phyloP scores from a whole-genome alignment of 2,113 vertebrate genomes.

The Ariopsis seemanni region DNA sequence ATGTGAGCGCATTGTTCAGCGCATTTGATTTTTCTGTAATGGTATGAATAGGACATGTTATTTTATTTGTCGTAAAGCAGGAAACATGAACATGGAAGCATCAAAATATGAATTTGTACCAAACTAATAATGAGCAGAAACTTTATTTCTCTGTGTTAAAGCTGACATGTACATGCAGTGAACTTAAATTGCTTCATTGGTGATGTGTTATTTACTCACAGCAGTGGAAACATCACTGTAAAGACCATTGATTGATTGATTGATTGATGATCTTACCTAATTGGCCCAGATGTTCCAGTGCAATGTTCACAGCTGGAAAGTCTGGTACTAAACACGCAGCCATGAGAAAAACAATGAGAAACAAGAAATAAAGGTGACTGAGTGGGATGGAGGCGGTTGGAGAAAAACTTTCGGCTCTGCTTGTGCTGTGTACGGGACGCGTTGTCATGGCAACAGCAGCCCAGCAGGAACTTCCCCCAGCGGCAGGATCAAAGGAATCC shows the following conservation, averaged over 20 bases:
- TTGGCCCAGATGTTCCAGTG: slow-evolving; percentile 69
- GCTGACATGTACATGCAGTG: not conserved
- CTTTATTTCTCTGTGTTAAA: not conserved
- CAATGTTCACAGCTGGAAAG: slow-evolving; percentile 58
- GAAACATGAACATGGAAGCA: not conserved
- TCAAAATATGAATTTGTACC: not conserved
- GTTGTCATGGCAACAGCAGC: slow-evolving; percentile 34
- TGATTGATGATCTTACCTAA: slow-evolving; percentile 66
- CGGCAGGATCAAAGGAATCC: not conserved
- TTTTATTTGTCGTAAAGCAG: not conserved
- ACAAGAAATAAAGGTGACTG: not conserved
- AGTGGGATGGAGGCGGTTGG: not conserved
- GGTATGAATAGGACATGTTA: not conserved
- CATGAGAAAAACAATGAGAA: slow-evolving; percentile 51
- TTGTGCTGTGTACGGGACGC: not conserved
- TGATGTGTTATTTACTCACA: not conserved
- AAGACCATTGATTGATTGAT: not conserved
- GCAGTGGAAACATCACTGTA: not conserved
- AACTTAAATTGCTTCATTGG: not conserved
- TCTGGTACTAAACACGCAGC: slow-evolving; percentile 63
- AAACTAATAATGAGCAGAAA: not conserved
- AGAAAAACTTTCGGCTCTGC: not conserved
- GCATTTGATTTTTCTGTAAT: too few relatives aligned
- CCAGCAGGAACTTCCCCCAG: not conserved
- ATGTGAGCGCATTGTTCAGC: too few relatives aligned